These are phyloP conservation scores for Achlya flavicornis DNA, from an alignment of 2,888 invertebrate species.

Conservation along the genomic window DNA sequence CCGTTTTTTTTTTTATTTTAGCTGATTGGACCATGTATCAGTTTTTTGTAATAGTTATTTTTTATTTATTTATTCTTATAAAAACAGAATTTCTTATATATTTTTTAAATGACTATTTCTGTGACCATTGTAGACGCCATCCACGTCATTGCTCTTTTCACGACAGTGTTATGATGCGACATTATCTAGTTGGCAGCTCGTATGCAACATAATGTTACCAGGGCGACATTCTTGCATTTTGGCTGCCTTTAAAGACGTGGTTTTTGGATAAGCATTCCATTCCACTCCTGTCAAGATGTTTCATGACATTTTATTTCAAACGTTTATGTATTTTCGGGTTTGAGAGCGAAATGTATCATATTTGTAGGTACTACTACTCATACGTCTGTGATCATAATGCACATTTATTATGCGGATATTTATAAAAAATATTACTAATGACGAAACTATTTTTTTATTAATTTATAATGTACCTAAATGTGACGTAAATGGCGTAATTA, in stretches of 20 bases:
- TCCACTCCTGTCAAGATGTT: slow-evolving; percentile 21
- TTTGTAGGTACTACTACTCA: too few relatives aligned
- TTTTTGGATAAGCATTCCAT: slow-evolving; percentile 19
- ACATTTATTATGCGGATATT: too few relatives aligned
- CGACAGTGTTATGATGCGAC: slow-evolving; percentile 47
- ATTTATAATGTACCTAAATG: too few relatives aligned
- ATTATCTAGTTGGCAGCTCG: slow-evolving; percentile 47
- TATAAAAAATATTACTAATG: too few relatives aligned
- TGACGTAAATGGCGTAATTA: too few relatives aligned
- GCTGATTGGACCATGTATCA: too few relatives aligned
- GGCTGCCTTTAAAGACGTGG: slow-evolving; percentile 6
- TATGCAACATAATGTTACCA: slow-evolving; percentile 19
- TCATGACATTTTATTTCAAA: not conserved
- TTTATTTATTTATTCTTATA: too few relatives aligned
- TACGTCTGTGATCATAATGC: too few relatives aligned
- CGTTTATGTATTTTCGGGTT: not conserved
- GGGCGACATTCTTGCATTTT: slow-evolving; percentile 12
- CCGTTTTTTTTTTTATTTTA: too few relatives aligned
- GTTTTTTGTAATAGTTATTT: too few relatives aligned
- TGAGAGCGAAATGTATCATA: not conserved
- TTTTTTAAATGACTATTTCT: slow-evolving; percentile 8
- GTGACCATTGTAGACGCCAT: slow-evolving; percentile 23
- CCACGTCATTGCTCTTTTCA: slow-evolving; percentile 26
- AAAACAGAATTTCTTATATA: too few relatives aligned
- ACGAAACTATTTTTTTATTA: too few relatives aligned